Percentiles rank a stretch among this genome's conserved stretches.
phyloP scores from a whole-genome alignment of 2,113 vertebrate species.

The Phoxinus phoxinus region DNA sequence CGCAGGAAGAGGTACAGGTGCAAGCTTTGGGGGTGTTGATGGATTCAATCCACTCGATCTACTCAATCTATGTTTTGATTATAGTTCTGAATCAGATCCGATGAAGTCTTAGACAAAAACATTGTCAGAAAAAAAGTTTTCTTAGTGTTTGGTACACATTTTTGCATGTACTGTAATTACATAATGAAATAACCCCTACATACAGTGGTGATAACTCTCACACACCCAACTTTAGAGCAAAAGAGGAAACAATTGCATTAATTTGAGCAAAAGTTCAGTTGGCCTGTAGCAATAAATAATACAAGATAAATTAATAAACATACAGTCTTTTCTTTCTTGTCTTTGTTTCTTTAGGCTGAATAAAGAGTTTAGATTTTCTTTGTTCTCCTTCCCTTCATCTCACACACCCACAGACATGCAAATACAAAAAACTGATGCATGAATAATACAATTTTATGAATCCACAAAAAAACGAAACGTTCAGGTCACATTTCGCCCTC shows the following conservation, averaged over 20 bases:
- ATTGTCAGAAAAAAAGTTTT: too few species aligned
- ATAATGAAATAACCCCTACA: too few species aligned
- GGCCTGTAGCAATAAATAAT: neutral
- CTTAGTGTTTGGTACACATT: too few species aligned
- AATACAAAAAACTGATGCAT: slow-evolving; percentile 2
- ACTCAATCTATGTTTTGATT: too few species aligned
- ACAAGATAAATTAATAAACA: neutral
- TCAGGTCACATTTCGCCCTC: neutral
- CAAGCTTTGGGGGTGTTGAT: too few species aligned
- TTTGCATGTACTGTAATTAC: too few species aligned
- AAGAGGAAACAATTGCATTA: neutral
- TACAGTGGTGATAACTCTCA: neutral
- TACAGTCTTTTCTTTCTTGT: neutral
- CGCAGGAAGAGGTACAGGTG: too few species aligned
- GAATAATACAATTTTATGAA: neutral
- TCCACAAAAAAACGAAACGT: neutral
- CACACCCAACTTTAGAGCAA: neutral
- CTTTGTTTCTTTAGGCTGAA: neutral
- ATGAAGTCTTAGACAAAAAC: too few species aligned
- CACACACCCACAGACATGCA: slow-evolving; percentile 6
- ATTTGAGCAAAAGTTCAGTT: neutral
- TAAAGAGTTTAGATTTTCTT: slow-evolving; percentile 8
- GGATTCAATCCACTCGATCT: too few species aligned
- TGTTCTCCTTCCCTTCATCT: neutral
- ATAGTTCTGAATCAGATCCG: too few species aligned